A percentile compares a stretch with the other conserved stretches of the same genome.
Evolutionary conservation across 1,140 invertebrate genomes (phyloP).

Genomic region (Bathynomus jamesi): DNA sequence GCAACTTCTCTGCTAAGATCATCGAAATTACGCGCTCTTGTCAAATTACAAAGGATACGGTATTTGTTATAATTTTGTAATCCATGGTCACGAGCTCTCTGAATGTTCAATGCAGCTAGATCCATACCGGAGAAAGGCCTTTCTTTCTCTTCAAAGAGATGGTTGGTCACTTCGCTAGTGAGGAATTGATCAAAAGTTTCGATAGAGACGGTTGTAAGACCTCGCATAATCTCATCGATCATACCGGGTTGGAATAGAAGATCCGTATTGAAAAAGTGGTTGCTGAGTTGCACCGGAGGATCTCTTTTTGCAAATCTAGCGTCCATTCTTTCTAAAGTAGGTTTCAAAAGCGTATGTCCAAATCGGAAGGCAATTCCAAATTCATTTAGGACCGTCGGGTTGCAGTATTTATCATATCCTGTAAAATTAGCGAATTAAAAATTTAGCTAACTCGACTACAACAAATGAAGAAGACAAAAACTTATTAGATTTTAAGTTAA

Average conservation of each 20-base stretch:
- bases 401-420: slow-evolving; percentile 54
- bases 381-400: slow-evolving; percentile 56
- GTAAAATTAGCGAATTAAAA: no score
- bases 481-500: no score
- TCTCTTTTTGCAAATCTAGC: slow-evolving; percentile 44
- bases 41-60: slow-evolving; percentile 51
- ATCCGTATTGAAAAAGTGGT: slow-evolving; percentile 58
- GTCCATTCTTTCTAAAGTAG: slow-evolving; percentile 52
- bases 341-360: slow-evolving; percentile 57
- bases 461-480: no score
- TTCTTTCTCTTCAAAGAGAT: slow-evolving; percentile 50
- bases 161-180: slow-evolving; percentile 51
- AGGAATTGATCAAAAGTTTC: slow-evolving; percentile 51
- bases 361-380: slow-evolving; percentile 58
- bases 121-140: slow-evolving; percentile 63
- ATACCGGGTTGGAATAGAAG: slow-evolving; percentile 44
- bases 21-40: slow-evolving; percentile 58
- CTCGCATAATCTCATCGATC: slow-evolving; percentile 49
- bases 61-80: slow-evolving; percentile 57
- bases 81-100: slow-evolving; percentile 61
- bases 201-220: slow-evolving; percentile 49
- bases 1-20: slow-evolving; percentile 60
- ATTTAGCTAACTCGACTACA: no score
- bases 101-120: slow-evolving; percentile 80
- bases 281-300: slow-evolving; percentile 46